phyloP scores from a whole-genome alignment of 2,888 invertebrate genomes.

The Cerceris rybyensis region DNA sequence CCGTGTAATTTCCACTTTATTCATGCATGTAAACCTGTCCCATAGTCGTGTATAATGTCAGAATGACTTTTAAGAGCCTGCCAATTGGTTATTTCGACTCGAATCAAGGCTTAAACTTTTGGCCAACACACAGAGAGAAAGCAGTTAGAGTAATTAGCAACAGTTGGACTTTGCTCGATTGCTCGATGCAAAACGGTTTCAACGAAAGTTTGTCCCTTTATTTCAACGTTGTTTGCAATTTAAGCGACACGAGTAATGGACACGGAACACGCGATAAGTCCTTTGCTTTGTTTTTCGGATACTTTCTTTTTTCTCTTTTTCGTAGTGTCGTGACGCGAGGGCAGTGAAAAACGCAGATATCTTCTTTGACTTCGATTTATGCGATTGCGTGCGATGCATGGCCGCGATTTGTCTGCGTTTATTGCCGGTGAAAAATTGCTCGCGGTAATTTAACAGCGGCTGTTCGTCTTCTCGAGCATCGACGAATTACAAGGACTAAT shows the following conservation, averaged over 20 bases:
- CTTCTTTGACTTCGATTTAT: conserved; percentile 20
- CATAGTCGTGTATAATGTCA: conserved; percentile 33
- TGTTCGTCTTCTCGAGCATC: neutral
- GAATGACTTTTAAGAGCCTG: conserved; percentile 43
- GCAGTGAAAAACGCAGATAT: conserved; percentile 12
- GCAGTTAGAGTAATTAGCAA: conserved; percentile 62
- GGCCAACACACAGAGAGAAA: conserved; percentile 5
- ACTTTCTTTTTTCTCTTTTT: neutral
- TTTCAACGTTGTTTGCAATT: conserved; percentile 54
- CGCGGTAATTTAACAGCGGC: conserved; percentile 9
- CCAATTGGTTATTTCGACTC: conserved; percentile 31
- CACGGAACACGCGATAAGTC: conserved; percentile 52
- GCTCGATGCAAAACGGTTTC: conserved; percentile 37
- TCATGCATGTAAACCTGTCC: conserved; percentile 35
- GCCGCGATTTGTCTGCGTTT: neutral
- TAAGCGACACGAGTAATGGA: conserved; percentile 54
- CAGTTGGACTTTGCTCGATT: conserved; percentile 67
- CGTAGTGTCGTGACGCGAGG: neutral
- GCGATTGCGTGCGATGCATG: neutral
- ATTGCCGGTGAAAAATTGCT: neutral
- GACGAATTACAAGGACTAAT: neutral
- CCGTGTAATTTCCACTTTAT: conserved; percentile 47
- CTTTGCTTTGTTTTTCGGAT: neutral
- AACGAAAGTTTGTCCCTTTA: conserved; percentile 44
- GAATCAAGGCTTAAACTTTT: conserved; percentile 54